Conservation (phyloP, 92 coral and sea anemone species). For the Metridium senile region DNA sequence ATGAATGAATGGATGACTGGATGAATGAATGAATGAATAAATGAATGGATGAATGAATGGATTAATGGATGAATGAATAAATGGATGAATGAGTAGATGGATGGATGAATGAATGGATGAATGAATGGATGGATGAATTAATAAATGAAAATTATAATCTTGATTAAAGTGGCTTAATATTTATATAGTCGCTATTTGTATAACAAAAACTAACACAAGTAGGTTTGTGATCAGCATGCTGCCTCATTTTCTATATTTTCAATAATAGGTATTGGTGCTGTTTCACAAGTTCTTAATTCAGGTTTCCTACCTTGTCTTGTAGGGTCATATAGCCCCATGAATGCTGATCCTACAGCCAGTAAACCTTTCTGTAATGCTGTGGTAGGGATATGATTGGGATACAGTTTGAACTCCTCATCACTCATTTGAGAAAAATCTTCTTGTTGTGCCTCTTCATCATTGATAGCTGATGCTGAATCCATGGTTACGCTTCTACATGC, state of each 20-base stretch:
- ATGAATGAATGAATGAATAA: background rate
- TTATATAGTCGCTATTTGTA: too few relatives aligned
- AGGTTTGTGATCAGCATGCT: too few relatives aligned
- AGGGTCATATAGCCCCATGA: constrained; percentile 85
- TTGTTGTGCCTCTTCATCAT: constrained; percentile 9
- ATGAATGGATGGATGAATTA: background rate
- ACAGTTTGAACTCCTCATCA: constrained; percentile 47
- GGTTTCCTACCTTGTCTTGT: constrained; percentile 64
- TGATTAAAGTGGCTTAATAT: background rate
- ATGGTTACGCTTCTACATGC: background rate
- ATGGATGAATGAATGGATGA: background rate
- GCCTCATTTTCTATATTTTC: too few relatives aligned
- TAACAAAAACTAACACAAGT: too few relatives aligned
- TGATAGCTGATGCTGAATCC: background rate
- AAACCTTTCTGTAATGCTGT: constrained; percentile 71
- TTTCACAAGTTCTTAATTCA: background rate
- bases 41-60: background rate
- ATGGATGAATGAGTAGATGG: background rate
- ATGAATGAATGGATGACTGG: background rate
- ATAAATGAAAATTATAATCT: background rate
- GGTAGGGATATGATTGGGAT: constrained; percentile 81
- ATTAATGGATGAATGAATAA: background rate
- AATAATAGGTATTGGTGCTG: too few relatives aligned
- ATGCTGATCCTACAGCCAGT: constrained; percentile 84
- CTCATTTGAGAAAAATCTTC: constrained; percentile 4